Percentiles rank a stretch among this genome's conserved stretches.
Conservation (phyloP, 2,888 invertebrate species). For the Caenorhabditis parvicauda region DNA sequence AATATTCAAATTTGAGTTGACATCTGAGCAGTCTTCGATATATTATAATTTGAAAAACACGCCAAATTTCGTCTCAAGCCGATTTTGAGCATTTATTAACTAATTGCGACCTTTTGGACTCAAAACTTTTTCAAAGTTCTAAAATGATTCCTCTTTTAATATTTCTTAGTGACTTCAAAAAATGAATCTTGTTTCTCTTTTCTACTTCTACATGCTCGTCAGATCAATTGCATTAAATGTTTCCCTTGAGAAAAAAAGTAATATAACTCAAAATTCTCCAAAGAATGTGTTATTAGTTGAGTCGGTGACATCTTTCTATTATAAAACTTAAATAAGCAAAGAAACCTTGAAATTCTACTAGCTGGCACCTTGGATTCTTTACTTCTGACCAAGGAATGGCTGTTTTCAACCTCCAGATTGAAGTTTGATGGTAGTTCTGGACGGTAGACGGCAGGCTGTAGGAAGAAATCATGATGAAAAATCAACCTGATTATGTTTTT, state of each 20-base stretch:
- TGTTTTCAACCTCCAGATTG: slow-evolving; percentile 19
- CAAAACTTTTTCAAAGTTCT: background rate
- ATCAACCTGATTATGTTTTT: too few species aligned
- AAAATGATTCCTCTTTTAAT: too few species aligned
- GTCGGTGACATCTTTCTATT: too few species aligned
- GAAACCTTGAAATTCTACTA: slow-evolving; percentile 29
- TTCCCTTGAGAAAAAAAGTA: too few species aligned
- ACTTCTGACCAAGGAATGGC: slow-evolving; percentile 21
- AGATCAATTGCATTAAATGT: too few species aligned
- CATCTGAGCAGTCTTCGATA: background rate
- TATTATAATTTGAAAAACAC: background rate
- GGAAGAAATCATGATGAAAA: too few species aligned
- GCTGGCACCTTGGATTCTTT: slow-evolving; percentile 38
- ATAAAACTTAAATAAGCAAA: too few species aligned
- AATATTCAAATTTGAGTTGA: background rate
- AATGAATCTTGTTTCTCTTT: too few species aligned
- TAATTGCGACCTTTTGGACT: background rate
- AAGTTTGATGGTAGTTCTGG: slow-evolving; percentile 33
- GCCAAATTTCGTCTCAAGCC: background rate
- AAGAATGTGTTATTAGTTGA: too few species aligned
- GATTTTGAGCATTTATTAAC: background rate
- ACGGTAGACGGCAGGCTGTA: slow-evolving; percentile 21
- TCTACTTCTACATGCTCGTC: too few species aligned
- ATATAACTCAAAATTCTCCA: too few species aligned
- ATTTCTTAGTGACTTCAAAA: too few species aligned